A percentile compares a stretch with the other conserved stretches of the same genome.
phyloP scores from a whole-genome alignment of 2,797 vertebrate genomes.

The Bryconaethiops microstoma region DNA sequence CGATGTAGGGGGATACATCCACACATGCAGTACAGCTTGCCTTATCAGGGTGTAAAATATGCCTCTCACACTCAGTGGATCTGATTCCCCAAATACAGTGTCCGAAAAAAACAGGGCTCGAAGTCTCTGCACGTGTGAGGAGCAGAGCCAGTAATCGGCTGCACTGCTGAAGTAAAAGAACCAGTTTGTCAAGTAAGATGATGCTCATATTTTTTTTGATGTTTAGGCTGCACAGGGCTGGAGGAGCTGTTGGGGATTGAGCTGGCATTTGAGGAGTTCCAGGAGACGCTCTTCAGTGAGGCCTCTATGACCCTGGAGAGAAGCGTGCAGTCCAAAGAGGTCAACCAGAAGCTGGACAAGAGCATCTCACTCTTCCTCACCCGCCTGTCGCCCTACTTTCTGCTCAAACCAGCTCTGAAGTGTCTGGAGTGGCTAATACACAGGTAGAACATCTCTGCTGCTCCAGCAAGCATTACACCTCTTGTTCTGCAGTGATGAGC shows the following conservation, averaged over 20 bases:
- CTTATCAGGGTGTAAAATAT: neutral
- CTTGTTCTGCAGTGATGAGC: too few relatives aligned
- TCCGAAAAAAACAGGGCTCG: too few relatives aligned
- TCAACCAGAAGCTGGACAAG: slow-evolving; percentile 87
- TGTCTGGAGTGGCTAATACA: slow-evolving; percentile 97
- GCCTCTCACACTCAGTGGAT: neutral
- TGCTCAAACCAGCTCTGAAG: slow-evolving; percentile 94
- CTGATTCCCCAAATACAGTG: too few relatives aligned
- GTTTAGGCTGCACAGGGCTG: slow-evolving; percentile 90
- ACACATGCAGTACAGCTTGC: neutral
- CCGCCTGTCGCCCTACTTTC: slow-evolving; percentile 92
- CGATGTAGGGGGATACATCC: too few relatives aligned
- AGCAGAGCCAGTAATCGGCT: too few relatives aligned
- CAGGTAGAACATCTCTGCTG: slow-evolving; percentile 76
- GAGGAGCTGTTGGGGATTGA: slow-evolving; percentile 93
- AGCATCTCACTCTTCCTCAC: slow-evolving; percentile 87
- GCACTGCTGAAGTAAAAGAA: neutral
- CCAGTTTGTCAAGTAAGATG: neutral
- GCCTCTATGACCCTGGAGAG: slow-evolving; percentile 85
- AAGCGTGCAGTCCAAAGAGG: slow-evolving; percentile 89
- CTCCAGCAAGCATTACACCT: too few relatives aligned
- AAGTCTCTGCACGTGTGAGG: too few relatives aligned
- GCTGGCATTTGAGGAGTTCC: slow-evolving; percentile 84
- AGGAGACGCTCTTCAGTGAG: slow-evolving; percentile 86
- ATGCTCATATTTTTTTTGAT: neutral